These are phyloP conservation scores for Drosophila formosana DNA, from an alignment of 2,888 invertebrate species.

Conservation along the genomic window DNA sequence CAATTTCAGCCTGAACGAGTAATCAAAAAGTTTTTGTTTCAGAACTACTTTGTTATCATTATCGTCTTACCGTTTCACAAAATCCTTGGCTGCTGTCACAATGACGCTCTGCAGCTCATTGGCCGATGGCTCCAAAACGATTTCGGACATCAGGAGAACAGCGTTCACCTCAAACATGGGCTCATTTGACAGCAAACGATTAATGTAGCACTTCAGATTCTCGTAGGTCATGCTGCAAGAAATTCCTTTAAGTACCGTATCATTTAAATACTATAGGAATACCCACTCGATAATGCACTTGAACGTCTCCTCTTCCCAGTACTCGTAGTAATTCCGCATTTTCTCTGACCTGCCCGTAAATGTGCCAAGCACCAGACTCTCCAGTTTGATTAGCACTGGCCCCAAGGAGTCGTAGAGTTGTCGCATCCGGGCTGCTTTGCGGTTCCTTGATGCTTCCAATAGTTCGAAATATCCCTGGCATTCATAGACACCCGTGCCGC, in stretches of 20 bases:
- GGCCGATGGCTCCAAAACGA: constrained; percentile 90
- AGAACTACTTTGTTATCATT: neutral
- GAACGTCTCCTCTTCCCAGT: constrained; percentile 93
- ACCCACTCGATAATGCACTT: constrained; percentile 87
- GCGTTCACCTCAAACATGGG: constrained; percentile 93
- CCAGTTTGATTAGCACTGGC: constrained; percentile 93
- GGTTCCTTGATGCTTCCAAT: constrained; percentile 89
- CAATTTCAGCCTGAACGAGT: constrained; percentile 87
- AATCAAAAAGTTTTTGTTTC: neutral
- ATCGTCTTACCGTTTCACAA: constrained; percentile 89
- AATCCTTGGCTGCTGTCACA: constrained; percentile 90
- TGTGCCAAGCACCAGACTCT: constrained; percentile 92
- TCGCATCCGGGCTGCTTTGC: constrained; percentile 89
- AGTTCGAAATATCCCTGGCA: constrained; percentile 88
- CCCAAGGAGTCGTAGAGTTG: constrained; percentile 92
- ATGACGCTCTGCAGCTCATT: constrained; percentile 92
- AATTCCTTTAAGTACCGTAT: neutral
- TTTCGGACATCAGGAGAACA: constrained; percentile 90
- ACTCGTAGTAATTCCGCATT: constrained; percentile 91
- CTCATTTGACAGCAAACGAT: constrained; percentile 86
- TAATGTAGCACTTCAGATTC: constrained; percentile 90
- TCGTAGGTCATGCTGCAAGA: constrained; percentile 87
- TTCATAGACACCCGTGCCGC: constrained; percentile 70
- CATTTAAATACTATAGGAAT: fast-evolving
- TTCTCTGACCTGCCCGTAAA: constrained; percentile 90